A percentile compares a stretch with the other conserved stretches of the same genome.
Conservation (phyloP, 30 jellyfish, hydroid and myxozoan genomes). For the Pelagia noctiluca region DNA sequence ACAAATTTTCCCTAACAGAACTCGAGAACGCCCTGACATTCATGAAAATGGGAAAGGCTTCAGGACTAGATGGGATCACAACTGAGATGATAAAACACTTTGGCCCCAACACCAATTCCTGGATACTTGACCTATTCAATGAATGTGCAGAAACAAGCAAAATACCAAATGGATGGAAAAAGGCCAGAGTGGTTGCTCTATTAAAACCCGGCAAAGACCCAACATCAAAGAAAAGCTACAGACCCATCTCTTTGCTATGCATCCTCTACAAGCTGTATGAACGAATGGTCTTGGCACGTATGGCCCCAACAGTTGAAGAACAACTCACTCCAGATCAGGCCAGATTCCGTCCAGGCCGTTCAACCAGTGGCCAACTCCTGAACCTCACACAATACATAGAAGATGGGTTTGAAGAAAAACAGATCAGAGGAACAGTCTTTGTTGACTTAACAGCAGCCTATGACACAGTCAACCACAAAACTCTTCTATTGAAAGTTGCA, state of each 20-base stretch:
- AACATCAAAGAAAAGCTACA: constrained; percentile 10
- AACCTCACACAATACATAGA: constrained; percentile 1
- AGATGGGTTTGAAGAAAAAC: background rate
- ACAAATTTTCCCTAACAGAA: no score
- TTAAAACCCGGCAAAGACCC: no score
- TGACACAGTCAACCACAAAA: constrained; percentile 2
- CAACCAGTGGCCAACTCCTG: background rate
- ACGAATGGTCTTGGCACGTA: background rate
- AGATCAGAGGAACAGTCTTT: background rate
- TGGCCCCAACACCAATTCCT: no score
- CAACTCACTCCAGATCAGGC: background rate
- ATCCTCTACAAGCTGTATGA: background rate
- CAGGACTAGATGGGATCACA: no score
- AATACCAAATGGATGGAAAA: no score
- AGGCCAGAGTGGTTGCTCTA: no score
- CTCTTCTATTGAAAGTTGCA: background rate
- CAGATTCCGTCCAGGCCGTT: background rate
- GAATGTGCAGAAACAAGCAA: no score
- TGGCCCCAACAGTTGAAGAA: background rate
- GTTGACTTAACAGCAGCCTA: constrained; percentile 17
- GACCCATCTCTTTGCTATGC: background rate
- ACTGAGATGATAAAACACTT: no score
- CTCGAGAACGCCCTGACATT: no score
- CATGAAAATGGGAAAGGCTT: no score
- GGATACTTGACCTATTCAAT: no score